Evolutionary conservation across 1,140 invertebrate genomes (phyloP).

Genomic region (Drosophila melanogaster): DNA sequence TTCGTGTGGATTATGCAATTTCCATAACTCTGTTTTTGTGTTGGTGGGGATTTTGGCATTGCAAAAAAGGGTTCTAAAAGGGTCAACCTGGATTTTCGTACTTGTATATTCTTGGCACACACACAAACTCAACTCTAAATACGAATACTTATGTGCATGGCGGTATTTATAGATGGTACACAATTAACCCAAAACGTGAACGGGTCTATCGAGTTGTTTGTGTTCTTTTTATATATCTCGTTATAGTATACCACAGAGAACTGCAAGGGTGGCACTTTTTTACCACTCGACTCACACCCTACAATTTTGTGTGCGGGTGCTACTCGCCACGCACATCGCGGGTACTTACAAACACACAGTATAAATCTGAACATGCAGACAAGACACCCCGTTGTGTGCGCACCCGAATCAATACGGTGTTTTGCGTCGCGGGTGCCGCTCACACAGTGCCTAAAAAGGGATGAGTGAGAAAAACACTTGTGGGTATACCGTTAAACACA

Average conservation of each 20-base stretch:
- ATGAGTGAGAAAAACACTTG: no score
- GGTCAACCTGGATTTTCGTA: conserved; percentile 20
- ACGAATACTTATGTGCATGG: conserved; percentile 44
- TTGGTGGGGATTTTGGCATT: conserved; percentile 6
- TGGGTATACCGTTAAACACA: no score
- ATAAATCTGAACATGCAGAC: no score
- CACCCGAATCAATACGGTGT: no score
- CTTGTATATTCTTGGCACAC: conserved; percentile 40
- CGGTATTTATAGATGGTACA: conserved; percentile 37
- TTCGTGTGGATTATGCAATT: conserved; percentile 40
- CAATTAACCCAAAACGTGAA: conserved; percentile 63
- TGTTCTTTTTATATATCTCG: conserved; percentile 31
- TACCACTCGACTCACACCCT: no score
- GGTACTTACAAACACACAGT: no score
- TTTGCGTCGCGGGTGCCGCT: no score
- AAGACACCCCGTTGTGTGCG: no score
- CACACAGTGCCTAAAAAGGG: no score
- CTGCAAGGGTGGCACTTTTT: no score
- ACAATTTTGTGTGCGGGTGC: no score
- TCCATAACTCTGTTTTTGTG: conserved; percentile 23
- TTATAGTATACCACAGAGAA: conserved; percentile 50
- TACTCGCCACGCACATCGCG: no score
- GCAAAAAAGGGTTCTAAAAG: conserved; percentile 25
- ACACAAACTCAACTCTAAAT: conserved; percentile 52
- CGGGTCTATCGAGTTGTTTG: conserved; percentile 47